These are phyloP conservation scores for Pelosia muscerda DNA, from an alignment of 2,888 invertebrate species.

Conservation along the genomic window DNA sequence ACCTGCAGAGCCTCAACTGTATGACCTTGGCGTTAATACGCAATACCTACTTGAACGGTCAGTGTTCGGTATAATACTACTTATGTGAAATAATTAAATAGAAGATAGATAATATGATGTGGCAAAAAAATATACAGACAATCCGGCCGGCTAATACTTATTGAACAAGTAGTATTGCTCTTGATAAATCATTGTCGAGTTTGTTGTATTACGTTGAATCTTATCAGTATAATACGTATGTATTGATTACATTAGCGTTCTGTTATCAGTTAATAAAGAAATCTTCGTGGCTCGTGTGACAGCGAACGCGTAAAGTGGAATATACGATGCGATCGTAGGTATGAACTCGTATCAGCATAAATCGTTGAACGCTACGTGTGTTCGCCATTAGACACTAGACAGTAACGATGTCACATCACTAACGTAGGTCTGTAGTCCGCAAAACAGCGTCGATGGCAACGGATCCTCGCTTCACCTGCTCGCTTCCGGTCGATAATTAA, in stretches of 20 bases:
- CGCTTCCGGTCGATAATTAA: constrained; percentile 80
- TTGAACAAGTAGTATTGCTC: constrained; percentile 33
- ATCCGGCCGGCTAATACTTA: constrained; percentile 39
- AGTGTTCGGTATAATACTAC: constrained; percentile 57
- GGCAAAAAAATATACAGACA: constrained; percentile 36
- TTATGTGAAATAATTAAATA: constrained; percentile 57
- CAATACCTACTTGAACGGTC: constrained; percentile 71
- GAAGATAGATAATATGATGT: constrained; percentile 37
- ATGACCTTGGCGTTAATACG: constrained; percentile 73
- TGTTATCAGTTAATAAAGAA: constrained; percentile 33
- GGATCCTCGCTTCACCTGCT: constrained; percentile 82
- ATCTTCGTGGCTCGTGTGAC: constrained; percentile 17
- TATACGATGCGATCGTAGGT: neutral
- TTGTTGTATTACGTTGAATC: constrained; percentile 24
- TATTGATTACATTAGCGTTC: constrained; percentile 26
- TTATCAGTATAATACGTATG: constrained; percentile 23
- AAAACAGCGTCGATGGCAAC: constrained; percentile 62
- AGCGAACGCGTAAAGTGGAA: neutral
- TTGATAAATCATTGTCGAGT: constrained; percentile 24
- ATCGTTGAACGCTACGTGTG: constrained; percentile 26
- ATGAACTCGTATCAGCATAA: constrained; percentile 18
- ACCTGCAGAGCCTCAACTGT: constrained; percentile 74
- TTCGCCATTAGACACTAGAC: constrained; percentile 47
- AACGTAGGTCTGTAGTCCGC: constrained; percentile 47
- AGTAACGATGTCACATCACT: constrained; percentile 58